Conservation (phyloP, 2,113 vertebrate species). For the Siphamia tubifer region DNA sequence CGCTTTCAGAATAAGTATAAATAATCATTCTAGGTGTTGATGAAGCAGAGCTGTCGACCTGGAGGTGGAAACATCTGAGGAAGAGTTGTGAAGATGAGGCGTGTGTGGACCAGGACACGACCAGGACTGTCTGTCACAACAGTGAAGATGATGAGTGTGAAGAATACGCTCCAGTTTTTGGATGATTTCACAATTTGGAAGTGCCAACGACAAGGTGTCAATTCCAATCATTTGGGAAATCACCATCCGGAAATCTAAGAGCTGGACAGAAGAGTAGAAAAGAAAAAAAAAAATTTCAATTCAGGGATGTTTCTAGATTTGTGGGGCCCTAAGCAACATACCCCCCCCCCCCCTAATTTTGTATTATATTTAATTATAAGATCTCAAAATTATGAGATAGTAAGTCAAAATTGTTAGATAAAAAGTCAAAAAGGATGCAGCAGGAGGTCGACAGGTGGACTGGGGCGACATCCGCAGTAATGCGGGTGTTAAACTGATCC, state of each 20-base stretch:
- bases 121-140: conserved; percentile 1
- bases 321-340: too few species aligned
- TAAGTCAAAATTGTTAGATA: too few species aligned
- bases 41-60: neutral
- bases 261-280: conserved; percentile 61
- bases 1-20: neutral
- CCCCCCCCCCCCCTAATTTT: too few species aligned
- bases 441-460: too few species aligned
- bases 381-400: too few species aligned
- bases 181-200: conserved; percentile 88
- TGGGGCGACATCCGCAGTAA: too few species aligned
- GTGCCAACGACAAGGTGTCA: conserved; percentile 62
- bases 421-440: too few species aligned
- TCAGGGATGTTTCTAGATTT: neutral
- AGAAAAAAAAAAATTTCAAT: too few species aligned
- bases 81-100: conserved; percentile 19
- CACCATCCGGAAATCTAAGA: conserved; percentile 85
- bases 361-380: too few species aligned
- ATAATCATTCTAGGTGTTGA: neutral
- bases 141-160: conserved; percentile 64
- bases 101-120: conserved; percentile 45
- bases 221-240: conserved; percentile 84
- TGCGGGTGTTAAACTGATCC: too few species aligned
- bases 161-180: conserved; percentile 82
- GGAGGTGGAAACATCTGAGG: conserved; percentile 1